Evolutionary conservation across 2,888 invertebrate species (phyloP).

Genomic region (Heliconius charithonia): DNA sequence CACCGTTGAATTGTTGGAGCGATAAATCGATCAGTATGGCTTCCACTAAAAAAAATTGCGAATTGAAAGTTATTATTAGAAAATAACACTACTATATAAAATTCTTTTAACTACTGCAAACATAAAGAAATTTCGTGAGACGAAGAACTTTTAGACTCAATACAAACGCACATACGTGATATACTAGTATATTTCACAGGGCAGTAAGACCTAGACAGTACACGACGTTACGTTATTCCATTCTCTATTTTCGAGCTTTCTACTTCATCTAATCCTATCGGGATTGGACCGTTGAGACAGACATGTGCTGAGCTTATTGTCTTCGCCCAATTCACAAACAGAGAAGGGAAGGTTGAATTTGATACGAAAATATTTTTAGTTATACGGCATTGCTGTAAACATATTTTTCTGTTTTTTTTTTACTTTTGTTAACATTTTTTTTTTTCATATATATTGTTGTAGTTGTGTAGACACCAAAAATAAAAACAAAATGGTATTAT

Average conservation of each 20-base stretch:
- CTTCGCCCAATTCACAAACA: neutral
- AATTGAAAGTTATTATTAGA: no score
- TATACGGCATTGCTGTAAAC: neutral
- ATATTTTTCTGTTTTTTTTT: neutral
- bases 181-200: neutral
- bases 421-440: neutral
- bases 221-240: neutral
- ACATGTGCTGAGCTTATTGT: constrained; percentile 17
- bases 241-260: constrained; percentile 15
- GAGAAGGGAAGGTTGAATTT: neutral
- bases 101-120: neutral
- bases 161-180: neutral
- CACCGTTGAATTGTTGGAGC: no score
- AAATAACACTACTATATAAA: no score
- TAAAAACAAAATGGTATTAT: no score
- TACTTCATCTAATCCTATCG: constrained; percentile 16
- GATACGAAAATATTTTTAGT: neutral
- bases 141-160: neutral
- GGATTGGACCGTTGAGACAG: constrained; percentile 12
- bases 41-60: no score
- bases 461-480: no score
- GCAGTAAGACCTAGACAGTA: constrained; percentile 1
- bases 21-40: no score
- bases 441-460: neutral
- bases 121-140: neutral